Percentiles rank a stretch among this genome's conserved stretches.
Evolutionary conservation across 2,888 invertebrate species (phyloP).

Genomic region (Pachliopta kotzebuea): DNA sequence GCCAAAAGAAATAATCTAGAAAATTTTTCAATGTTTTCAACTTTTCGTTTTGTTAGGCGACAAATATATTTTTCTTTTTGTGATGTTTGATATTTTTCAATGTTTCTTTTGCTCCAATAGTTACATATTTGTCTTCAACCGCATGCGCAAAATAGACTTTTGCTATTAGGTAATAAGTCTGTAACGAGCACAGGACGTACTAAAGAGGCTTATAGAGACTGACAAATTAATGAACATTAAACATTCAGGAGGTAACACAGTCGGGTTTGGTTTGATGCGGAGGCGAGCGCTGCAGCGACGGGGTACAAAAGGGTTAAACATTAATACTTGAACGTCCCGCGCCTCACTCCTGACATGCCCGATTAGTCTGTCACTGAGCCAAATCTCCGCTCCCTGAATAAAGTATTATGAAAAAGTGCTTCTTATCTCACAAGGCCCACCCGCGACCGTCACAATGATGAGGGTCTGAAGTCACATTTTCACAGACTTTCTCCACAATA

Average conservation of each 20-base stretch:
- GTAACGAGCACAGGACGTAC: conserved; percentile 34
- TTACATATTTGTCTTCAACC: conserved; percentile 3
- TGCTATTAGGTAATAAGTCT: conserved; percentile 33
- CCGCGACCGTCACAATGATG: conserved; percentile 61
- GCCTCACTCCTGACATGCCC: conserved; percentile 68
- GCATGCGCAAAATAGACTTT: conserved; percentile 30
- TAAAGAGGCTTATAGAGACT: conserved; percentile 49
- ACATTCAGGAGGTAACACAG: conserved; percentile 59
- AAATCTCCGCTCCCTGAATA: conserved; percentile 72
- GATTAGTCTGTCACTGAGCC: conserved; percentile 76
- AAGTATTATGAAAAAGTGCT: conserved; percentile 79
- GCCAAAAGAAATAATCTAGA: too few species aligned
- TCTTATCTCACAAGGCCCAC: conserved; percentile 62
- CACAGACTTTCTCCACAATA: conserved; percentile 36
- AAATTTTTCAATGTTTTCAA: too few species aligned
- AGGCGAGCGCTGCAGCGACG: conserved; percentile 58
- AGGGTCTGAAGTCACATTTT: conserved; percentile 60
- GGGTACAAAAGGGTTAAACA: conserved; percentile 73
- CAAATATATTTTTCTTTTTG: too few species aligned
- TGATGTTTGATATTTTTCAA: not conserved
- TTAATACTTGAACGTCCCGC: conserved; percentile 71
- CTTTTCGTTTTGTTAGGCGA: too few species aligned
- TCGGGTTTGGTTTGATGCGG: conserved; percentile 63
- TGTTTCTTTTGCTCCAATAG: not conserved
- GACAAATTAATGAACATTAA: conserved; percentile 76